Evolutionary conservation across 2,113 vertebrate species (phyloP).

Genomic region (Cyanoramphus novaezelandiae): DNA sequence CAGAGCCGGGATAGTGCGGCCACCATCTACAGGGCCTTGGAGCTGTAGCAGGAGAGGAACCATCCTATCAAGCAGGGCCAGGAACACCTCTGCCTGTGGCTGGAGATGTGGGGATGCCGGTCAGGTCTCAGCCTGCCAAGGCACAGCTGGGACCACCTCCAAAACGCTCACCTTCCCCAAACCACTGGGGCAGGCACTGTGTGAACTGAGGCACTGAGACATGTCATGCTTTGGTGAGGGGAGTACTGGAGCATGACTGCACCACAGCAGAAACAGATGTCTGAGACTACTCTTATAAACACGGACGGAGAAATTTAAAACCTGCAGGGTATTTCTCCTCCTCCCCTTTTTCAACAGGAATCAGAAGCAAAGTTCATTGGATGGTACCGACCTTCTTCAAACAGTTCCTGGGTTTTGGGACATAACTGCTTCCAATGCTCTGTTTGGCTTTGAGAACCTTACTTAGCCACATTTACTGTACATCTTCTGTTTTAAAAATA

Average conservation of each 20-base stretch:
- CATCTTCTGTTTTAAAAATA: neutral
- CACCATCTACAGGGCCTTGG: neutral
- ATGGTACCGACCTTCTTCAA: fast-evolving
- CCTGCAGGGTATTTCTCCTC: neutral
- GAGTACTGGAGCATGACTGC: neutral
- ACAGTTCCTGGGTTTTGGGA: neutral
- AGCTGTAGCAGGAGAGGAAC: neutral
- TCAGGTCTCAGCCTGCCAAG: neutral
- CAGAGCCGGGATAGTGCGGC: neutral
- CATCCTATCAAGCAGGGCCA: neutral
- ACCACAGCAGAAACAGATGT: neutral
- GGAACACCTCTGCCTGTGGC: neutral
- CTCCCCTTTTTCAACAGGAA: neutral
- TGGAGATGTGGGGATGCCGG: neutral
- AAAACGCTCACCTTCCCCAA: fast-evolving
- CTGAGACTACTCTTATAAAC: neutral
- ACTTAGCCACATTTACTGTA: neutral
- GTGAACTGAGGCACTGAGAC: neutral
- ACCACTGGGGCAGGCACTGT: fast-evolving
- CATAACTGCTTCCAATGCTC: neutral
- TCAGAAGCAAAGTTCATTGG: neutral
- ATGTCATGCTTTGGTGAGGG: neutral
- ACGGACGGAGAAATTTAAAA: neutral
- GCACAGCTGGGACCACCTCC: neutral
- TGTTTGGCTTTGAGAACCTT: neutral